Evolutionary conservation across 1,140 invertebrate genomes (phyloP).

Genomic region (Drosophila obscura): DNA sequence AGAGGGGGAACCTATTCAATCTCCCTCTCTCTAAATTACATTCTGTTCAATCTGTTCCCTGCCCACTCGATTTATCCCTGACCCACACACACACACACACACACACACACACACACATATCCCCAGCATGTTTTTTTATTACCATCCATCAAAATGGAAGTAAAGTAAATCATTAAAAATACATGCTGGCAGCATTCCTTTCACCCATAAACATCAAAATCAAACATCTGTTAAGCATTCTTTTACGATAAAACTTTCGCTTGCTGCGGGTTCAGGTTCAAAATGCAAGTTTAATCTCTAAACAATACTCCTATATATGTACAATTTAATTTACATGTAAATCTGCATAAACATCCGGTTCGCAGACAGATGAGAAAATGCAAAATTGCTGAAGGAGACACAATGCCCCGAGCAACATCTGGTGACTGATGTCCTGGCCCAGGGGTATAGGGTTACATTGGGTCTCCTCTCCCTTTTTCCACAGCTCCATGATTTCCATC

Average conservation of each 20-base stretch:
- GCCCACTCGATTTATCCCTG: no score
- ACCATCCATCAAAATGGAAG: slow-evolving; percentile 49
- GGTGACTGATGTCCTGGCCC: slow-evolving; percentile 68
- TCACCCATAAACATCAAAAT: slow-evolving; percentile 66
- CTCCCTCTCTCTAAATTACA: no score
- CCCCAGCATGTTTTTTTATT: slow-evolving; percentile 51
- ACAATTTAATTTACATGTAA: slow-evolving; percentile 36
- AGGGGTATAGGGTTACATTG: slow-evolving; percentile 43
- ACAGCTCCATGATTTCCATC: slow-evolving; percentile 16
- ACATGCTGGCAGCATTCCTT: slow-evolving; percentile 48
- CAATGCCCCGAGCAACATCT: slow-evolving; percentile 48
- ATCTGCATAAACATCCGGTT: slow-evolving; percentile 22
- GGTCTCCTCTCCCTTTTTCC: slow-evolving; percentile 3
- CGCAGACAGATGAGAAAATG: slow-evolving; percentile 49
- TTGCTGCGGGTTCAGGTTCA: slow-evolving; percentile 24
- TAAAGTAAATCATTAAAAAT: slow-evolving; percentile 62
- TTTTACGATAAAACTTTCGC: slow-evolving; percentile 61
- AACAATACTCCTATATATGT: slow-evolving; percentile 51
- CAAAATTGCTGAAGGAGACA: slow-evolving; percentile 66
- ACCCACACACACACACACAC: no score
- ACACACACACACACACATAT: no score
- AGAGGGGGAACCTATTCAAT: no score
- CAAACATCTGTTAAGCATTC: slow-evolving; percentile 57
- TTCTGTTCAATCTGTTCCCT: no score
- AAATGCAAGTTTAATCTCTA: slow-evolving; percentile 79